Percentiles rank a stretch among this genome's conserved stretches.
Evolutionary conservation across 2,888 invertebrate genomes (phyloP).

Genomic region (Ernsta delagoae): DNA sequence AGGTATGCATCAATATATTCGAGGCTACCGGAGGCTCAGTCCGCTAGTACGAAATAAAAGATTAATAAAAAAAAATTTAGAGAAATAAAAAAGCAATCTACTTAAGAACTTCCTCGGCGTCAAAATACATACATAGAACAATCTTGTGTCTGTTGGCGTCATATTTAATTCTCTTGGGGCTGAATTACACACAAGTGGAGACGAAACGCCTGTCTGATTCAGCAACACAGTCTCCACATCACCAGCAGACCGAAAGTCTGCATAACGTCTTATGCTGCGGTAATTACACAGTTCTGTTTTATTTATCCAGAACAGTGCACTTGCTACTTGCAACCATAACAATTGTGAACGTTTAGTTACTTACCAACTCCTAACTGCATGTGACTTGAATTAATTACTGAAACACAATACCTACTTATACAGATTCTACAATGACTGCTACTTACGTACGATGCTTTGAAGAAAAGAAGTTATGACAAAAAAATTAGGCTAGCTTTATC

Average conservation of each 20-base stretch:
- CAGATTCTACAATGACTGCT: too few species aligned
- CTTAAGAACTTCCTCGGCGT: not conserved
- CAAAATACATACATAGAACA: not conserved
- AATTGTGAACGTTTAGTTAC: conserved; percentile 5
- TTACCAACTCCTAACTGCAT: conserved; percentile 1
- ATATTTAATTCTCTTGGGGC: not conserved
- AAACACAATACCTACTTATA: too few species aligned
- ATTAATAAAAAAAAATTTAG: too few species aligned
- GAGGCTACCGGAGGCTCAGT: too few species aligned
- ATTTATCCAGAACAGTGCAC: conserved; percentile 1
- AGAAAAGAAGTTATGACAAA: too few species aligned
- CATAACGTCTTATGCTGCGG: conserved; percentile 13
- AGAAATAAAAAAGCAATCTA: too few species aligned
- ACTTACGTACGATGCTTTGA: too few species aligned
- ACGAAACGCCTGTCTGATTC: conserved; percentile 1
- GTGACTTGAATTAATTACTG: conserved; percentile 1
- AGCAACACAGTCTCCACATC: not conserved
- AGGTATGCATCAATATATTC: too few species aligned
- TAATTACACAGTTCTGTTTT: conserved; percentile 18
- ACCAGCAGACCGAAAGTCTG: conserved; percentile 1
- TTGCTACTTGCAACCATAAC: conserved; percentile 12
- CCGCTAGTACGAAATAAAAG: too few species aligned
- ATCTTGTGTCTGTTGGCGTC: not conserved
- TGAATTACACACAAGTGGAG: not conserved
- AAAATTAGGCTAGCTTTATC: too few species aligned